Base-by-base conservation (phyloP, 2,888 invertebrate genomes). In the Drosophila melanosoma region DNA sequence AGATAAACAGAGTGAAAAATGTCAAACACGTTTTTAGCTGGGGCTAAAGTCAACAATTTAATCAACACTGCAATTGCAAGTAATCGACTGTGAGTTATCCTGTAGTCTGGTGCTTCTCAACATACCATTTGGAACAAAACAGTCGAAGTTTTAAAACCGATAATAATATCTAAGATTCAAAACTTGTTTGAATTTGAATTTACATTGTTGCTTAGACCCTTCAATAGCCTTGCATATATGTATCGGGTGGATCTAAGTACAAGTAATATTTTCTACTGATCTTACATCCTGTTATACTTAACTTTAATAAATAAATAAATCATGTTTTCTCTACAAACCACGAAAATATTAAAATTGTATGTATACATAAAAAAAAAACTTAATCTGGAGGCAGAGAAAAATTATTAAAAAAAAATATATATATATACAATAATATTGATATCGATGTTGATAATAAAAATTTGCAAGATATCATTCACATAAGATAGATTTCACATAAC, bases 1-100 rank as follows among this genome's bases (percentile, higher is more conserved):
- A 77, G 68, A 63, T 76, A 76, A 85, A 76, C 73, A 79, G 54
- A 64, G 59, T 57, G 69, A 72, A 85, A 84, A 83, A 84, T 84
- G 79, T 83, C 88, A 86, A 84, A 83, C 88, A 84, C 84, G 84
- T 84, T 84, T 86, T 74, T 56, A 74, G 69, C 66, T 64, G 40
- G 12, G 29, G 48, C 26, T 69, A 56, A 69, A 81, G 62, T 62
- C 83, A 86, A 86, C 81, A 74, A 81, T 64, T 74, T 61, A 84
- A 88, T 86, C 79, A 63, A 67, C 83, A 81, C 74, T 76, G 54
- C n/a, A 58, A 69, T 66, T 54, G 42, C 49, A 60, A 63, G 23
- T 32, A 42, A 33, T 26, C 35, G 49, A 62, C 53, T 20, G 6
- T 15, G 3, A 48, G 60, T 29, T 62, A 71, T 66, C 56, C 79